phyloP scores from a whole-genome alignment of 2,888 invertebrate genomes.

The Lithosia quadra region DNA sequence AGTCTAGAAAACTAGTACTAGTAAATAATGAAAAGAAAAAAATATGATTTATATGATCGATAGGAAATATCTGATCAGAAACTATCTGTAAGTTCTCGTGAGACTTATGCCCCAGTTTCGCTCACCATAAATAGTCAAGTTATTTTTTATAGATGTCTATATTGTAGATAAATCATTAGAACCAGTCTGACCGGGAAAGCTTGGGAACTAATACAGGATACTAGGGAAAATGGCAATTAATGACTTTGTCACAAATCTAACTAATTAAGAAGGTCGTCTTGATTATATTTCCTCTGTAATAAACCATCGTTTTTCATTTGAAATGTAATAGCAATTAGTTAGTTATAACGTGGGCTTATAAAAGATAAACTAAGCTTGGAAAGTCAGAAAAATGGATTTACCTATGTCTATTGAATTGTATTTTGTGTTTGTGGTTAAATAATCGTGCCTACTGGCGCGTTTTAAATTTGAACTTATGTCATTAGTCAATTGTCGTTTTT shows the following conservation, averaged over 20 bases:
- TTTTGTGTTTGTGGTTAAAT: too few species aligned
- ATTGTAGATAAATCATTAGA: conserved; percentile 40
- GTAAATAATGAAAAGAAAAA: conserved; percentile 9
- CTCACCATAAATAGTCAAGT: conserved; percentile 45
- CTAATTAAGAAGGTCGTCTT: conserved; percentile 36
- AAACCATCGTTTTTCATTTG: background rate
- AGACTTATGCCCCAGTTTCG: conserved; percentile 37
- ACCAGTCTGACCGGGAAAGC: conserved; percentile 53
- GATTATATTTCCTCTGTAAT: background rate
- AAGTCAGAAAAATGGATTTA: too few species aligned
- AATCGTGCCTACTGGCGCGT: too few species aligned
- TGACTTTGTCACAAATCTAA: conserved; percentile 39
- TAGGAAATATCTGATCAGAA: conserved; percentile 44
- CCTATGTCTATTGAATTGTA: too few species aligned
- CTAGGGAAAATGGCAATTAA: conserved; percentile 49
- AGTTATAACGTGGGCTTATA: background rate
- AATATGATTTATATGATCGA: conserved; percentile 31
- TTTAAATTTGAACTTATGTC: too few species aligned
- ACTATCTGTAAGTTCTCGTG: conserved; percentile 14
- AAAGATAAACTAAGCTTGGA: too few species aligned
- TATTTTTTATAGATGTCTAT: conserved; percentile 37
- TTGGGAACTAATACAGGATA: conserved; percentile 55
- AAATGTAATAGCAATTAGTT: background rate
- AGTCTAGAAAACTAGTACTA: background rate
- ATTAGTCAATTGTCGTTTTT: too few species aligned